Evolutionary conservation across 2,113 vertebrate genomes (phyloP).

Genomic region (Cynocephalus volans): DNA sequence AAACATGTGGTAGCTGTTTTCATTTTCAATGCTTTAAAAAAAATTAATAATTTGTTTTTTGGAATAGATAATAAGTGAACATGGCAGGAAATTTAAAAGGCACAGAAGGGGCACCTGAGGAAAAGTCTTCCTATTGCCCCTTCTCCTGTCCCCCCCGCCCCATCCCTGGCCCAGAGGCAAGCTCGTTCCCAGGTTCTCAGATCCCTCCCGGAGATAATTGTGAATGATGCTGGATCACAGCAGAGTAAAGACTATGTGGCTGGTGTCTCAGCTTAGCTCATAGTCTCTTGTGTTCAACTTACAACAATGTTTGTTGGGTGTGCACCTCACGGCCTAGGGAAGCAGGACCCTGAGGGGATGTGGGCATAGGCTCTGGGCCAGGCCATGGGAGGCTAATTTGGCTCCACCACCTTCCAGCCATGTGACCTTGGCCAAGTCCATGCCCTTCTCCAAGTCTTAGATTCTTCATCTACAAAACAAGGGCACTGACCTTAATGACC

Average conservation of each 20-base stretch:
- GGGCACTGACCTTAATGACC: neutral
- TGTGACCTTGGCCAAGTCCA: neutral
- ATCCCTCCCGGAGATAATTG: neutral
- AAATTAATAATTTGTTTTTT: neutral
- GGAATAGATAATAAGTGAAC: neutral
- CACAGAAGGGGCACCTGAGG: neutral
- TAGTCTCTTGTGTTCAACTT: neutral
- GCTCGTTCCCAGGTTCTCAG: neutral
- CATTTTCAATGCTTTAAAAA: neutral
- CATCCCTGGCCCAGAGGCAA: too few relatives aligned
- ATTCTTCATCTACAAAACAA: neutral
- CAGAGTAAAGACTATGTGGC: accelerated
- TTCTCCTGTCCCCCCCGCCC: neutral
- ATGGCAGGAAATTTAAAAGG: neutral
- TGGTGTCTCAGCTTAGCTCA: neutral
- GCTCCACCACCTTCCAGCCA: neutral
- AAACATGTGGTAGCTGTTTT: accelerated
- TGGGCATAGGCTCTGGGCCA: neutral
- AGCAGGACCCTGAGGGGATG: neutral
- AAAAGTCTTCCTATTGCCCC: neutral
- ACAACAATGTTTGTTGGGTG: too few relatives aligned
- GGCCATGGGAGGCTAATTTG: neutral
- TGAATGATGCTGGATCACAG: neutral
- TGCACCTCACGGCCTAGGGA: too few relatives aligned
- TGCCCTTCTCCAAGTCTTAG: neutral